A percentile compares a stretch with the other conserved stretches of the same genome.
These are phyloP conservation scores for Zosterops pallidus DNA, from an alignment of 2,113 vertebrate species.

Conservation along the genomic window DNA sequence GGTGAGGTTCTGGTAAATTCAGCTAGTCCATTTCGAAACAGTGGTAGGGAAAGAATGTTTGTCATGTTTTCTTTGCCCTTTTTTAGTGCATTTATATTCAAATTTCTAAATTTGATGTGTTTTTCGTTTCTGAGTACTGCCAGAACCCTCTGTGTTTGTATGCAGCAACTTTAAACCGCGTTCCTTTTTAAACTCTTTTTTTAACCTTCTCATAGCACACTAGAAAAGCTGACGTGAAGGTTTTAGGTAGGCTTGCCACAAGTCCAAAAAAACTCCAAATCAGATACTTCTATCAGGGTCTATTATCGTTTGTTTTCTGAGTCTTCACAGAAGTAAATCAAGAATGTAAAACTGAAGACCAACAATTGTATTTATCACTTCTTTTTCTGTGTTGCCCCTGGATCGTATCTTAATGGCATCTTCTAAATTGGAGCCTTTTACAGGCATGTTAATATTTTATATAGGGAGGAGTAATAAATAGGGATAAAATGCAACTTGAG, in stretches of 20 bases:
- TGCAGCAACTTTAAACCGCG: background rate
- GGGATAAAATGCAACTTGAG: background rate
- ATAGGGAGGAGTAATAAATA: background rate
- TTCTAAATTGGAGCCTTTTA: background rate
- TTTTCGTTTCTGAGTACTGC: background rate
- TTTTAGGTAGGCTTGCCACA: background rate
- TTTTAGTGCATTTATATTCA: background rate
- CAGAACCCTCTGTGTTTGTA: background rate
- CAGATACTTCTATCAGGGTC: background rate
- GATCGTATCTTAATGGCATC: background rate
- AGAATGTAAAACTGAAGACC: background rate
- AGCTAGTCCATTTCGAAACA: background rate
- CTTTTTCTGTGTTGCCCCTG: background rate
- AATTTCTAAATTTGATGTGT: background rate
- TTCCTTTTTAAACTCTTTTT: background rate
- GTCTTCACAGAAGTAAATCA: background rate
- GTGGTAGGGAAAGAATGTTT: background rate
- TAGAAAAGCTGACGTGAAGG: background rate
- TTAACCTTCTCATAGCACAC: background rate
- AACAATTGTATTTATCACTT: background rate
- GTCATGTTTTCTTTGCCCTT: background rate
- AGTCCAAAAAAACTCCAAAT: background rate
- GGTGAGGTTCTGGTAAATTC: background rate
- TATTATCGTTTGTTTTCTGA: background rate
- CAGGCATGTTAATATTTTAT: background rate